A percentile compares a stretch with the other conserved stretches of the same genome.
These are phyloP conservation scores for Bombus consobrinus DNA, from an alignment of 1,140 invertebrate species.

Conservation along the genomic window DNA sequence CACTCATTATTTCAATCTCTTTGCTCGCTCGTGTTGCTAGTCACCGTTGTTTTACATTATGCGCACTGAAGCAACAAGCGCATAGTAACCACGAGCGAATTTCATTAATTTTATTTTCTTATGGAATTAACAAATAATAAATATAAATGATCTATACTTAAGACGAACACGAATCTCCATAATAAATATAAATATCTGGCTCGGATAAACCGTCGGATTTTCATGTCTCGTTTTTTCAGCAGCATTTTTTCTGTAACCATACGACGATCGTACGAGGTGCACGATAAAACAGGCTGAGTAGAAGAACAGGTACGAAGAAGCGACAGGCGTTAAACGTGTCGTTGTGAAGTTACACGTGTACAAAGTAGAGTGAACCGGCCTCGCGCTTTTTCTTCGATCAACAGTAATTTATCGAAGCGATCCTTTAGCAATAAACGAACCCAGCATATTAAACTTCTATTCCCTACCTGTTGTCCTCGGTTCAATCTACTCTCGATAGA, in stretches of 20 bases:
- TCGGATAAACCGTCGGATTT: too few species aligned
- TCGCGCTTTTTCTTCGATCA: too few species aligned
- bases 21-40: background rate
- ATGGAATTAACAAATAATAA: too few species aligned
- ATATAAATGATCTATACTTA: background rate
- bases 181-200: too few species aligned
- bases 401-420: too few species aligned
- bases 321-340: constrained; percentile 71
- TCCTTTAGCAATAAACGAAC: too few species aligned
- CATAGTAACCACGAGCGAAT: background rate
- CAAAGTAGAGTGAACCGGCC: too few species aligned
- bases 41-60: background rate
- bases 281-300: background rate
- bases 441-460: too few species aligned
- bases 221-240: too few species aligned
- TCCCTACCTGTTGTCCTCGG: too few species aligned
- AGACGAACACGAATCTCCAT: background rate
- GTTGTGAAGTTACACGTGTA: constrained; percentile 43
- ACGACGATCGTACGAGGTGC: background rate
- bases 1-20: background rate
- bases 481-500: too few species aligned
- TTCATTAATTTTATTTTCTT: background rate
- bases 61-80: too few species aligned
- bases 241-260: background rate
- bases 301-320: constrained; percentile 15